Evolutionary conservation across 2,888 invertebrate genomes (phyloP).

Genomic region (Malthinus flaveolus): DNA sequence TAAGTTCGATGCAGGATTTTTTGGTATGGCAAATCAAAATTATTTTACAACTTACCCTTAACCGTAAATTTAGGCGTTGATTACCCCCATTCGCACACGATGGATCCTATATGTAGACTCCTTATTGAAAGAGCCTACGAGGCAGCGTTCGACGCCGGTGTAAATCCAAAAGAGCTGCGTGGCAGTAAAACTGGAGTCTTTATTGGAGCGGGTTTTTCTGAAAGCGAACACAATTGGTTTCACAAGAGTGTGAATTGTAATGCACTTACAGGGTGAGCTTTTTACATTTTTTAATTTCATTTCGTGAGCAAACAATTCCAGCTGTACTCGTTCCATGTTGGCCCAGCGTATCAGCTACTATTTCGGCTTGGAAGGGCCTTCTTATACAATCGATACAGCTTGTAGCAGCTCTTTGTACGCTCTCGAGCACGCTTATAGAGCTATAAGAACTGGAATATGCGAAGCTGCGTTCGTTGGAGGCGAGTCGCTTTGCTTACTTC

Average conservation of each 20-base stretch:
- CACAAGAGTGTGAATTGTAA: slow-evolving; percentile 41
- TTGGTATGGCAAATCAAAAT: slow-evolving; percentile 48
- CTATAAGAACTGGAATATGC: slow-evolving; percentile 78
- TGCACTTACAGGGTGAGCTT: slow-evolving; percentile 59
- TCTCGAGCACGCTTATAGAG: slow-evolving; percentile 77
- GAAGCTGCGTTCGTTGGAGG: slow-evolving; percentile 91
- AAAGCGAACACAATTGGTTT: slow-evolving; percentile 75
- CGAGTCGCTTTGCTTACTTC: slow-evolving; percentile 82
- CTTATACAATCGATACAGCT: slow-evolving; percentile 87
- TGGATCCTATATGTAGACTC: slow-evolving; percentile 62
- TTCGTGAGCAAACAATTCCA: slow-evolving; percentile 33
- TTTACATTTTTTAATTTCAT: slow-evolving; percentile 7
- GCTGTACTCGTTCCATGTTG: slow-evolving; percentile 88
- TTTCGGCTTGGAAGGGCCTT: slow-evolving; percentile 87
- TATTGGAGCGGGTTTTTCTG: slow-evolving; percentile 75
- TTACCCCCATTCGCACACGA: slow-evolving; percentile 64
- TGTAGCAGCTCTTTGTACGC: slow-evolving; percentile 94
- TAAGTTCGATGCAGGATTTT: slow-evolving; percentile 61
- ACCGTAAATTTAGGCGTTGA: slow-evolving; percentile 54
- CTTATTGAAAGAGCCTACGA: slow-evolving; percentile 64
- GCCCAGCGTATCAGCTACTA: slow-evolving; percentile 89
- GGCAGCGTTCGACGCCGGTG: slow-evolving; percentile 63
- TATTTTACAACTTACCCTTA: not conserved
- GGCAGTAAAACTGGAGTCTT: slow-evolving; percentile 78
- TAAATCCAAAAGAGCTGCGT: slow-evolving; percentile 70